phyloP scores from a whole-genome alignment of 2,888 invertebrate species.

The Lasioglossum oenotherae region DNA sequence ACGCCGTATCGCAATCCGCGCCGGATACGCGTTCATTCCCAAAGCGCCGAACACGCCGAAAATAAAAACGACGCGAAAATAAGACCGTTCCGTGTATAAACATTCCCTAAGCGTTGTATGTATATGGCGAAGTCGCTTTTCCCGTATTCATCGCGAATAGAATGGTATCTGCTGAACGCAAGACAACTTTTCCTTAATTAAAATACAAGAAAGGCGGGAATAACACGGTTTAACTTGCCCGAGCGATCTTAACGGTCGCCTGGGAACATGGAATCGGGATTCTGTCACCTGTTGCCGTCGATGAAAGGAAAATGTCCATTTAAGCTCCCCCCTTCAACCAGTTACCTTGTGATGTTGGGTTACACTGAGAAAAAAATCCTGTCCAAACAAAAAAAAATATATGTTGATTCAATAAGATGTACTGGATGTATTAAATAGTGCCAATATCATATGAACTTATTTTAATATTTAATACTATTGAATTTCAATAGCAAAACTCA shows the following conservation, averaged over 20 bases:
- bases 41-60: conserved; percentile 10
- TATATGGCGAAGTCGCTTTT: conserved; percentile 29
- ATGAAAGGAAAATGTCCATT: not conserved
- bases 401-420: too few relatives aligned
- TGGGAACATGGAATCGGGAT: conserved; percentile 11
- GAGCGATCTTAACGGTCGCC: conserved; percentile 10
- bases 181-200: conserved; percentile 61
- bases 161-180: not conserved
- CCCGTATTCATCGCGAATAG: conserved; percentile 35
- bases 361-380: too few relatives aligned
- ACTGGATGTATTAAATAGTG: too few relatives aligned
- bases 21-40: conserved; percentile 39
- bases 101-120: conserved; percentile 17
- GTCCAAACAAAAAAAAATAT: too few relatives aligned
- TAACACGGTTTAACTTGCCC: not conserved
- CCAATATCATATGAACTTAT: too few relatives aligned
- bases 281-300: not conserved
- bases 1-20: conserved; percentile 21
- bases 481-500: too few relatives aligned
- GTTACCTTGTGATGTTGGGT: not conserved
- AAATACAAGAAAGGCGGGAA: conserved; percentile 39
- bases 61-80: conserved; percentile 10
- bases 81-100: conserved; percentile 35
- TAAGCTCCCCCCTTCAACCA: not conserved
- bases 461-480: too few relatives aligned